Percentiles rank a stretch among this genome's conserved stretches.
phyloP scores from a whole-genome alignment of 1,140 invertebrate species.

The Procambarus virginalis region DNA sequence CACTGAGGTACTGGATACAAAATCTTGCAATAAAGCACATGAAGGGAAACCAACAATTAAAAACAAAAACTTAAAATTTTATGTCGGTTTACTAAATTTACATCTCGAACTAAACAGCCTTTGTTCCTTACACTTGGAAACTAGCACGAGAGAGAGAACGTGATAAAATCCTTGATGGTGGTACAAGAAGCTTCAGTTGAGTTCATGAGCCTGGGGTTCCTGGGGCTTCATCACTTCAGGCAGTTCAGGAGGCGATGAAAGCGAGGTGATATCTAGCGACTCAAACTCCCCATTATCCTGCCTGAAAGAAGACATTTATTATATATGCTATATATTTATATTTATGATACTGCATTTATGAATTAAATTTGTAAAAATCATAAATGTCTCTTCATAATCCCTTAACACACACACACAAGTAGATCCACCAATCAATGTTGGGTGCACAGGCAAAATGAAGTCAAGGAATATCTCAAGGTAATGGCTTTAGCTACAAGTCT shows the following conservation, averaged over 20 bases:
- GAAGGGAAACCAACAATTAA: too few species aligned
- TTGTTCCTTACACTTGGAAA: not conserved
- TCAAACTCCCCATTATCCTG: conserved; percentile 90
- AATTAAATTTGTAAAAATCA: too few species aligned
- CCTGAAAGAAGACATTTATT: conserved; percentile 33
- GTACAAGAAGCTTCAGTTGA: conserved; percentile 32
- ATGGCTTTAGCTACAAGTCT: too few species aligned
- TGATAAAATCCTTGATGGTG: not conserved
- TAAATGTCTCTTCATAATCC: too few species aligned
- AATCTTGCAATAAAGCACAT: too few species aligned
- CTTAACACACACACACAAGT: too few species aligned
- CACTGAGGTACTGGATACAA: too few species aligned
- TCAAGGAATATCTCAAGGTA: too few species aligned
- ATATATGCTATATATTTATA: too few species aligned
- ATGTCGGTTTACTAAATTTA: not conserved
- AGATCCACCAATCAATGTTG: too few species aligned
- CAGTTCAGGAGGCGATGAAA: conserved; percentile 95
- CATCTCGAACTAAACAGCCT: not conserved
- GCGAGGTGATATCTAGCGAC: conserved; percentile 89
- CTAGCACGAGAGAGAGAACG: not conserved
- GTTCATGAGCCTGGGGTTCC: conserved; percentile 56
- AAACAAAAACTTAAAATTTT: not conserved
- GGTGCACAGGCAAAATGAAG: too few species aligned
- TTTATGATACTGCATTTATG: too few species aligned
- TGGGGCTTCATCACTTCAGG: conserved; percentile 97